Evolutionary conservation across 1,140 invertebrate species (phyloP).

Genomic region (Carcinoscorpius rotundicauda): DNA sequence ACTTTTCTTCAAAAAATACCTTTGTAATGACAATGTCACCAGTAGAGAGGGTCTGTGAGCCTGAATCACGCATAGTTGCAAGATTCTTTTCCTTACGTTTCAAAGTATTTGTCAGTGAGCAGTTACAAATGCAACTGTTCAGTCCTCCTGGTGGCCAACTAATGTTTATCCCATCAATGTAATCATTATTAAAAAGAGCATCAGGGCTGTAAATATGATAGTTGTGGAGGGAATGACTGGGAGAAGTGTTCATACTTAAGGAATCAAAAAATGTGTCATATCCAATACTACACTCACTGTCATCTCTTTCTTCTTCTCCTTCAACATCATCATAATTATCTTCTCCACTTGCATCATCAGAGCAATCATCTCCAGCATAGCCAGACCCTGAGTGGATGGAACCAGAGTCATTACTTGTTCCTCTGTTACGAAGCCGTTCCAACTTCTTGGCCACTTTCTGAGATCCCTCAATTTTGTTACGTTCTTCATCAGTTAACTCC

Average conservation of each 20-base stretch:
- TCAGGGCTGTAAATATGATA: conserved; percentile 20
- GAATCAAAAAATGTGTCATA: conserved; percentile 16
- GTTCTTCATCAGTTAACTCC: conserved; percentile 83
- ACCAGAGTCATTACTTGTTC: conserved; percentile 22
- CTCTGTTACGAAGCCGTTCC: conserved; percentile 62
- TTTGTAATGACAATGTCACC: conserved; percentile 85
- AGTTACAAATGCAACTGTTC: conserved; percentile 42
- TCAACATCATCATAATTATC: conserved; percentile 15
- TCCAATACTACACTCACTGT: conserved; percentile 13
- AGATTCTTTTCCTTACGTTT: conserved; percentile 13
- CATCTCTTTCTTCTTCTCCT: conserved; percentile 18
- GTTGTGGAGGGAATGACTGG: conserved; percentile 20
- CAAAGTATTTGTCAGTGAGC: neutral
- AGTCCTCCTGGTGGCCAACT: conserved; percentile 27
- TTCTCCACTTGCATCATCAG: conserved; percentile 24
- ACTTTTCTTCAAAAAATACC: conserved; percentile 54
- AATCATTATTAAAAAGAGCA: conserved; percentile 14
- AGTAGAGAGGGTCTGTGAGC: conserved; percentile 76
- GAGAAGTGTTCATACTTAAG: conserved; percentile 12
- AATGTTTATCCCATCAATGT: conserved; percentile 9
- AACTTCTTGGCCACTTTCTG: conserved; percentile 86
- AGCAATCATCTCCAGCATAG: conserved; percentile 23
- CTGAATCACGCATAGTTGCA: conserved; percentile 34
- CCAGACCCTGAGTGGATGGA: conserved; percentile 20
- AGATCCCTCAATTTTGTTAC: conserved; percentile 79